Conservation (phyloP, 2,797 vertebrate species). For the Melanotaenia pygmaea region DNA sequence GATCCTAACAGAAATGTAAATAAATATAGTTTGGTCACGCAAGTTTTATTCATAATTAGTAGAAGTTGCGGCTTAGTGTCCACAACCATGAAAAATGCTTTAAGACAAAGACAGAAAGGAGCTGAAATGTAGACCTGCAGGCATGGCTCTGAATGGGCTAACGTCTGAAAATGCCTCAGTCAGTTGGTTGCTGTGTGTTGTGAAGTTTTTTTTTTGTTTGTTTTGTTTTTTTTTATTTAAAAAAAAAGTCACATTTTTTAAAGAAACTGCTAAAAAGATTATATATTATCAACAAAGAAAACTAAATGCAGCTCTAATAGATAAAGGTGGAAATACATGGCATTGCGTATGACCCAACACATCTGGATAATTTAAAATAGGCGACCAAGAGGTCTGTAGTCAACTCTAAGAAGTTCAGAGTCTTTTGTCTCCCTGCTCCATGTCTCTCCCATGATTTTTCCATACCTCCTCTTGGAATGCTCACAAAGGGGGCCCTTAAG, state of each 20-base stretch:
- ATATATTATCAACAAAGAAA: constrained; percentile 79
- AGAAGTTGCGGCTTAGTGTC: constrained; percentile 63
- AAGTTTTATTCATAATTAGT: constrained; percentile 75
- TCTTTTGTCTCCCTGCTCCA: constrained; percentile 49
- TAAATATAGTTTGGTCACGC: constrained; percentile 84
- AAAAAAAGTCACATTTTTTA: constrained; percentile 68
- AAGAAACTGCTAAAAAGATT: constrained; percentile 80
- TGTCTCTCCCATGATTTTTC: constrained; percentile 59
- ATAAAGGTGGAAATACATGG: constrained; percentile 82
- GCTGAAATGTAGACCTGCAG: constrained; percentile 50
- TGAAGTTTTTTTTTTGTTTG: constrained; percentile 24
- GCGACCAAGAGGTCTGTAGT: constrained; percentile 77
- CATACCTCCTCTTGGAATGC: constrained; percentile 79
- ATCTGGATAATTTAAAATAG: constrained; percentile 80
- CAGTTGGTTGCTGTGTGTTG: constrained; percentile 47
- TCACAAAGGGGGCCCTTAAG: constrained; percentile 71
- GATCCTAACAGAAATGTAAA: constrained; percentile 67
- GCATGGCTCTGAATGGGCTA: constrained; percentile 42
- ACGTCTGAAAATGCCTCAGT: constrained; percentile 42
- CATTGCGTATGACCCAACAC: constrained; percentile 78
- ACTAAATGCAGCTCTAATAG: constrained; percentile 79
- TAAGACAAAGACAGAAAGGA: constrained; percentile 62
- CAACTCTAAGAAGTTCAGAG: constrained; percentile 72
- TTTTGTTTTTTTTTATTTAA: background rate
- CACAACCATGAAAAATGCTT: constrained; percentile 47